Conservation (phyloP, 2,113 vertebrate genomes). For the Brachypteracias leptosomus region DNA sequence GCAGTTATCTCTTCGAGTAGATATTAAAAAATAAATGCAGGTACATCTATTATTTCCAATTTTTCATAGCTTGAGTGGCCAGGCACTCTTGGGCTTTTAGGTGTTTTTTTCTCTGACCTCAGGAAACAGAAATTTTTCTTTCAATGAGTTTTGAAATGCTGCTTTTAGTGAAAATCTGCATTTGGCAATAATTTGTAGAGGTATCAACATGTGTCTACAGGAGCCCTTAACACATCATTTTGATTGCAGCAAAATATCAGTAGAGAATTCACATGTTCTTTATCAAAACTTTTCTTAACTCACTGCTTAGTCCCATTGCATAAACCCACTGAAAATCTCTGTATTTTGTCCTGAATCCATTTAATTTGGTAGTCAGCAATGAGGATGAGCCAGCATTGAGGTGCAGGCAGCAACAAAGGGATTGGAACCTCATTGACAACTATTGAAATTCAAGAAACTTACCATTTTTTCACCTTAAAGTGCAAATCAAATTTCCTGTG, state of each 20-base stretch:
- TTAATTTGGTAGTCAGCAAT: background rate
- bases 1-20: background rate
- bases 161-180: background rate
- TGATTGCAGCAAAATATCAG: background rate
- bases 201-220: background rate
- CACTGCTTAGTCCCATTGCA: background rate
- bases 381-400: background rate
- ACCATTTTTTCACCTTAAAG: conserved; percentile 74
- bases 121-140: background rate
- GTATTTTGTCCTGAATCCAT: background rate
- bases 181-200: background rate
- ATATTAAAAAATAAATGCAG: background rate
- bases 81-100: background rate
- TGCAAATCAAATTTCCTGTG: conserved; percentile 69
- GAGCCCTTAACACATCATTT: background rate
- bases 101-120: background rate
- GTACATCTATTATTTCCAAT: background rate
- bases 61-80: background rate
- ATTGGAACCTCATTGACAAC: background rate
- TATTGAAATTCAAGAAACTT: conserved; percentile 11
- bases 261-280: background rate
- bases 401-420: background rate
- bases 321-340: background rate
- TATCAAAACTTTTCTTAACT: background rate
- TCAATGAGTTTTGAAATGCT: background rate